Conservation (phyloP, 2,888 invertebrate genomes). For the Catonia carolina region DNA sequence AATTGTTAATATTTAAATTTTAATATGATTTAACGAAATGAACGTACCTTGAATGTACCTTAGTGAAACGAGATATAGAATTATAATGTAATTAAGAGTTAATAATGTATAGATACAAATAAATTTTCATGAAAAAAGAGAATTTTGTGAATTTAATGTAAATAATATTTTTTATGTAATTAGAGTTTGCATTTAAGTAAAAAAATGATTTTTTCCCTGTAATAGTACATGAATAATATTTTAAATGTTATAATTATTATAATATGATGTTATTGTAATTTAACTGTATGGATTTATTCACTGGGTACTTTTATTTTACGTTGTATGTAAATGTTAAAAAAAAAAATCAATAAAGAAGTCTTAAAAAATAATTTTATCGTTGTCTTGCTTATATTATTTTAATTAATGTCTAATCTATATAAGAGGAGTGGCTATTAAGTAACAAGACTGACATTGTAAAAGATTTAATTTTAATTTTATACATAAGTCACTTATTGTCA, state of each 20-base stretch:
- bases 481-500: too few species aligned
- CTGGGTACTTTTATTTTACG: constrained; percentile 27
- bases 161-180: constrained; percentile 27
- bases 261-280: constrained; percentile 22
- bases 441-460: too few species aligned
- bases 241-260: constrained; percentile 21
- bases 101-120: constrained; percentile 20
- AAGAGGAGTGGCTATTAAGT: too few species aligned
- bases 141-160: constrained; percentile 23
- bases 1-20: constrained; percentile 23
- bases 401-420: too few species aligned
- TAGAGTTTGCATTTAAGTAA: constrained; percentile 26
- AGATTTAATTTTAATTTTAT: too few species aligned
- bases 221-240: constrained; percentile 25
- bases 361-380: too few species aligned
- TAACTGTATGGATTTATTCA: constrained; percentile 27
- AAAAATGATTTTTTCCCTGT: constrained; percentile 21
- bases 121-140: constrained; percentile 24
- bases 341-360: constrained; percentile 5
- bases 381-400: too few species aligned
- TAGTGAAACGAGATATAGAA: constrained; percentile 25
- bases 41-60: constrained; percentile 32
- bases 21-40: constrained; percentile 20
- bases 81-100: constrained; percentile 4
- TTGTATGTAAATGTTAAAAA: constrained; percentile 23